phyloP scores from a whole-genome alignment of 1,140 invertebrate genomes.

The Muscidifurax raptorellus region DNA sequence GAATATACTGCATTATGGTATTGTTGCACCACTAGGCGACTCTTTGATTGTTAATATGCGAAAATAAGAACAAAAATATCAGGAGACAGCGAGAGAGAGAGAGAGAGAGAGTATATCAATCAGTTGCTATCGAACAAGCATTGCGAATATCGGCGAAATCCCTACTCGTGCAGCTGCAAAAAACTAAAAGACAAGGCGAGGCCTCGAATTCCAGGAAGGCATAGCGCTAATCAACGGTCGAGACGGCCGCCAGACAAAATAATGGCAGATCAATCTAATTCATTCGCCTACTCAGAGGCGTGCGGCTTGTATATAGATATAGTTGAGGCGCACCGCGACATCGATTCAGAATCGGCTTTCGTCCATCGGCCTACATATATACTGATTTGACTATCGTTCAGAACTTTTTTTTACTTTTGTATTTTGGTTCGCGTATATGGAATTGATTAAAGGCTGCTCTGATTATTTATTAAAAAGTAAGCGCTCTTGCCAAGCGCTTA shows the following conservation, averaged over 20 bases:
- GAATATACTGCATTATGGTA: too few species aligned
- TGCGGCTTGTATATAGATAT: slow-evolving; percentile 26
- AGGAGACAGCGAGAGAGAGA: too few species aligned
- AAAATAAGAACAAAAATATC: background rate
- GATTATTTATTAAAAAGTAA: too few species aligned
- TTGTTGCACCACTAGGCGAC: background rate
- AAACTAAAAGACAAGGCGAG: background rate
- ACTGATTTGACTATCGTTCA: too few species aligned
- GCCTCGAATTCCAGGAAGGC: slow-evolving; percentile 65
- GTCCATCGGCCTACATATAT: too few species aligned
- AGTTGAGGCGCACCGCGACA: slow-evolving; percentile 34
- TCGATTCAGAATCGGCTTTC: slow-evolving; percentile 27
- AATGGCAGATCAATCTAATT: slow-evolving; percentile 75
- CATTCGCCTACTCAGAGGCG: slow-evolving; percentile 62
- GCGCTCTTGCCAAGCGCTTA: too few species aligned
- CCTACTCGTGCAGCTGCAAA: background rate
- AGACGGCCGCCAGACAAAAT: slow-evolving; percentile 72
- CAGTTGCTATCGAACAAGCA: background rate
- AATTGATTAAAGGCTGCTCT: too few species aligned
- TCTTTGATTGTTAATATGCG: background rate
- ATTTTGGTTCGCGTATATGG: too few species aligned
- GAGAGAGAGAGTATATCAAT: background rate
- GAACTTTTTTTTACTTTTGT: too few species aligned
- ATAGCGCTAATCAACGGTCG: slow-evolving; percentile 68
- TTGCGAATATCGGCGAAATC: background rate